Base-by-base conservation (phyloP, 2,797 vertebrate genomes). In the Nyctalus aviator region DNA sequence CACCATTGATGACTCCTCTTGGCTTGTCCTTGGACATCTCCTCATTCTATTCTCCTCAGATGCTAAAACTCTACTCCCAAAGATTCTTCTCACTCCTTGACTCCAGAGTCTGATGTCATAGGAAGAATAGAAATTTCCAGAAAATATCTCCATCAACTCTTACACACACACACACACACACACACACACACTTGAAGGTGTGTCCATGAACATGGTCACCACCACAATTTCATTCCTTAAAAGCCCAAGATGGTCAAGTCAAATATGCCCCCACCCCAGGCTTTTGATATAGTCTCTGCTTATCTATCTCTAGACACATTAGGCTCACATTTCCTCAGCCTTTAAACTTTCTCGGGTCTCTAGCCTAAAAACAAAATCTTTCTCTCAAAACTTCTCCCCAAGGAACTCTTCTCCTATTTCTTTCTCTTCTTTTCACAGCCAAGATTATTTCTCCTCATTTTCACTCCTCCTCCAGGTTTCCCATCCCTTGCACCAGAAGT, bases 211-310 rank as follows among this genome's bases (percentile, higher is more conserved):
- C 8, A 72, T 6, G 18, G 0, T 41, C 27, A 18, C 35, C 44
- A 92, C 12, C 50, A 92, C 12, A 21, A 44, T 41, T 41, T 88
- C 21, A 48, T 87, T 79, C 13, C 25, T 69, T 94, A 93, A 91
- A 94, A 84, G 41, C 4, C 13, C 6, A 14, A 68, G 8, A 27
- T 82, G 8, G 85, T 91, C 68, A 82, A 69, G 37, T 90, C 53
- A 84, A 94, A 88, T 46, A 27, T 46, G 25, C 25, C 5, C 32
- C 48, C 2, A 32, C 18, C 44, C 9, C 23, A 3, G 72, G 17
- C 12, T 66, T 94, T 81, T 66, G 44, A 90, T 37, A 32, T 21
- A 12, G 6, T 48, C n/a, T 86, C 25, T 93, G 59, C 46, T 17
- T 14, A 4, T n/a, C 48, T 35, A 17, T 32, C 20, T 59, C 9